A percentile compares a stretch with the other conserved stretches of the same genome.
phyloP scores from a whole-genome alignment of 1,140 invertebrate species.

The Eriocheir sinensis region DNA sequence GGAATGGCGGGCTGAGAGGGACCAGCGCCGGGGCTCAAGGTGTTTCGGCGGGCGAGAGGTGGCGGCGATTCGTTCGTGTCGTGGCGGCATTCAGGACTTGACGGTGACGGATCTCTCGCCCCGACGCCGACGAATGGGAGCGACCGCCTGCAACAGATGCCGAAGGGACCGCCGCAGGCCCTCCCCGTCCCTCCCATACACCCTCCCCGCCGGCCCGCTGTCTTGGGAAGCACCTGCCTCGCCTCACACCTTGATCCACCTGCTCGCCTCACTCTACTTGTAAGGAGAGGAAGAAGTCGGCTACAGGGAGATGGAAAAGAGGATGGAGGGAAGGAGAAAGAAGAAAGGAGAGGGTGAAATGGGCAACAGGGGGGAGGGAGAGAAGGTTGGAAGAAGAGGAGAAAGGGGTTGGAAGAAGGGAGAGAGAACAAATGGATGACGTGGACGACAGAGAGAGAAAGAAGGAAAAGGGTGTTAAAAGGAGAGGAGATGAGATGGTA shows the following conservation, averaged over 20 bases:
- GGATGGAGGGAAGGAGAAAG: not conserved
- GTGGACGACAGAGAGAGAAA: not conserved
- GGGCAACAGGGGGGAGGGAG: constrained; percentile 3
- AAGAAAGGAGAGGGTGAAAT: constrained; percentile 12
- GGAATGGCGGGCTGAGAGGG: no score
- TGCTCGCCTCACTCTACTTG: not conserved
- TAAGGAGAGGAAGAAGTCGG: not conserved
- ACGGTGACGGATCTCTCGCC: constrained; percentile 58
- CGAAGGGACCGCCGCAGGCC: not conserved
- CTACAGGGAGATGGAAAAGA: not conserved
- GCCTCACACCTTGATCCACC: not conserved
- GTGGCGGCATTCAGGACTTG: constrained; percentile 54
- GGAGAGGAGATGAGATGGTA: not conserved
- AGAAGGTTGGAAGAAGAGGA: not conserved
- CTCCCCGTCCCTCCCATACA: not conserved
- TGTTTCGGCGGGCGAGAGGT: not conserved
- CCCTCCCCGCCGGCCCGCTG: not conserved
- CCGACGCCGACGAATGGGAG: constrained; percentile 54
- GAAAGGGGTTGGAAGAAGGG: not conserved
- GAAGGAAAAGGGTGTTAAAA: not conserved
- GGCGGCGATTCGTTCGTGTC: constrained; percentile 62
- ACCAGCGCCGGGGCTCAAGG: not conserved
- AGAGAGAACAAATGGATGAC: not conserved
- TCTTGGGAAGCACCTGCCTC: not conserved
- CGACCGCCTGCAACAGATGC: constrained; percentile 44